Percentiles rank a stretch among this genome's conserved stretches.
Evolutionary conservation across 2,797 vertebrate genomes (phyloP).

Genomic region (Fratercula arctica): DNA sequence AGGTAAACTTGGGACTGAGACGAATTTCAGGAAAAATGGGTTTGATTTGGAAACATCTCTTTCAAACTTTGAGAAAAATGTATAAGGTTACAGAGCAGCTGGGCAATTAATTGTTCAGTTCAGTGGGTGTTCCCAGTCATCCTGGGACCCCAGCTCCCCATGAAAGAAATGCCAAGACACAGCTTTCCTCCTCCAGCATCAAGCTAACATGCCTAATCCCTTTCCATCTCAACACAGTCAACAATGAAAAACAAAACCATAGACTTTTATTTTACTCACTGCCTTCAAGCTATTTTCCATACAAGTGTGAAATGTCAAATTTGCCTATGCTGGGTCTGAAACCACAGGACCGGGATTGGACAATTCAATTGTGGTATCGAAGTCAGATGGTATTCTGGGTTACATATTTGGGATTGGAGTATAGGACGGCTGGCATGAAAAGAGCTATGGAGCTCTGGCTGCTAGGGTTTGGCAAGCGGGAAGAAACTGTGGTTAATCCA

Average conservation of each 20-base stretch:
- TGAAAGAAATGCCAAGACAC: background rate
- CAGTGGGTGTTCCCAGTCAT: background rate
- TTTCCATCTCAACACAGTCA: background rate
- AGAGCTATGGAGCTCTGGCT: background rate
- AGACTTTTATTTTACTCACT: background rate
- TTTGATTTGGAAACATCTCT: background rate
- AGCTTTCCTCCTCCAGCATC: background rate
- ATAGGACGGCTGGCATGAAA: background rate
- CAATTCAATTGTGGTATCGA: background rate
- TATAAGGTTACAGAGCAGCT: background rate
- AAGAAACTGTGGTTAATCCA: background rate
- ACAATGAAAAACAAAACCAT: background rate
- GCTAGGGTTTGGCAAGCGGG: background rate
- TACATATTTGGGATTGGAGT: background rate
- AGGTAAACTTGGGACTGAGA: background rate
- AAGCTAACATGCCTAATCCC: background rate
- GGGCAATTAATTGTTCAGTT: background rate
- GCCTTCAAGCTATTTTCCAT: constrained; percentile 7
- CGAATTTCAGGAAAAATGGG: background rate
- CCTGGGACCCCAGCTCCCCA: background rate
- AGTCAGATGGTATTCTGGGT: background rate
- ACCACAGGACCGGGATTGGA: background rate
- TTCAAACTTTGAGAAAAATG: background rate
- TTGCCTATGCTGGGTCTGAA: background rate
- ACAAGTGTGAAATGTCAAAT: background rate